A percentile compares a stretch with the other conserved stretches of the same genome.
phyloP scores from a whole-genome alignment of 2,797 vertebrate genomes.

The Bradypodion ventrale region DNA sequence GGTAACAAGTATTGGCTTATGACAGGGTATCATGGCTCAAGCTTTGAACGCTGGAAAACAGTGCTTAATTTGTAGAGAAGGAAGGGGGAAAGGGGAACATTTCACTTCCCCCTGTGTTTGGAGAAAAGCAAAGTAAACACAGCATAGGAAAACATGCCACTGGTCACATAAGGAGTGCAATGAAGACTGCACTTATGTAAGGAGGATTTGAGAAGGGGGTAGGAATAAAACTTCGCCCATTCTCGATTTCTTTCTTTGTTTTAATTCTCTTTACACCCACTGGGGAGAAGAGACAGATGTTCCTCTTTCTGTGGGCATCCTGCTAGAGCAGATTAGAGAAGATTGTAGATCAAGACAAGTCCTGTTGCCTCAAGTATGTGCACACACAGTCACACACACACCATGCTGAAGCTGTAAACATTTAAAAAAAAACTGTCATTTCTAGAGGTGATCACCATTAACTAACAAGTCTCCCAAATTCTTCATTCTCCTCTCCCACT shows the following conservation, averaged over 20 bases:
- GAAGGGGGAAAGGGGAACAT: not conserved
- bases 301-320: not conserved
- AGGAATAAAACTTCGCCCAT: not conserved
- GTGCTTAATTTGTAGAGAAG: not conserved
- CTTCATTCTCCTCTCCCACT: not conserved
- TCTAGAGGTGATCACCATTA: not conserved
- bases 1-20: slow-evolving; percentile 21
- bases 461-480: not conserved
- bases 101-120: not conserved
- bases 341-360: not conserved
- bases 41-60: slow-evolving; percentile 5
- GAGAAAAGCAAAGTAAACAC: not conserved
- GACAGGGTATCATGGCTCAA: slow-evolving; percentile 16
- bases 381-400: too few species aligned
- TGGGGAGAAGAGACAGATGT: not conserved
- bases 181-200: not conserved
- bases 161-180: not conserved
- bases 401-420: not conserved
- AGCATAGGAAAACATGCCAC: not conserved
- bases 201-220: not conserved
- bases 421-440: not conserved
- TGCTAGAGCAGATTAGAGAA: not conserved
- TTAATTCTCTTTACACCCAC: not conserved
- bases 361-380: not conserved
- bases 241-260: too few species aligned